phyloP scores from a whole-genome alignment of 2,888 invertebrate genomes.

The Oscheius sp. region DNA sequence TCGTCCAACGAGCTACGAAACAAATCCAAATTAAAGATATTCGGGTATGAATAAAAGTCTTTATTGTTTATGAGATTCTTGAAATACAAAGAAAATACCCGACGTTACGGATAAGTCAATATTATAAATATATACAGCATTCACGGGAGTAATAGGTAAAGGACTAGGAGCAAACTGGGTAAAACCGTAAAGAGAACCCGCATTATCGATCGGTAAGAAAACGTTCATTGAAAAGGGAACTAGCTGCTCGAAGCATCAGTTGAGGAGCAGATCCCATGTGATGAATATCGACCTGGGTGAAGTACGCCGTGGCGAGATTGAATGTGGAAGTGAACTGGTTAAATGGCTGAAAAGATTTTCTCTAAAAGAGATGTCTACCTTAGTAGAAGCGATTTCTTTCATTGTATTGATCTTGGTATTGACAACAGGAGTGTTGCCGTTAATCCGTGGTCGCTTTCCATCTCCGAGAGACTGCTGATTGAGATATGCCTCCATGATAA shows the following conservation, averaged over 20 bases:
- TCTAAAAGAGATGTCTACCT: constrained; percentile 24
- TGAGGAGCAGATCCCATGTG: constrained; percentile 42
- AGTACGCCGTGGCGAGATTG: constrained; percentile 49
- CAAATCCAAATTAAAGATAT: neutral
- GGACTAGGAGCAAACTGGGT: neutral
- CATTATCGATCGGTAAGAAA: constrained; percentile 37
- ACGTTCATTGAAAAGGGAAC: constrained; percentile 35
- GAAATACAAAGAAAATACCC: constrained; percentile 1
- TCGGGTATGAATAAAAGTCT: neutral
- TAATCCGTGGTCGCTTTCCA: constrained; percentile 41
- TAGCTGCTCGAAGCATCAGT: constrained; percentile 37
- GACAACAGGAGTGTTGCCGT: constrained; percentile 52
- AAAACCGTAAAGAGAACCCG: neutral
- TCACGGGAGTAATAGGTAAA: neutral
- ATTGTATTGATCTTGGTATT: constrained; percentile 58
- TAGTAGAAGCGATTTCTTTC: constrained; percentile 52
- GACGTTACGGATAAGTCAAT: neutral
- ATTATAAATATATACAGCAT: neutral
- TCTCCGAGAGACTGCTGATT: constrained; percentile 57
- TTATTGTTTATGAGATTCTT: neutral
- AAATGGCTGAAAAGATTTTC: constrained; percentile 35
- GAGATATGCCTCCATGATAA: constrained; percentile 56
- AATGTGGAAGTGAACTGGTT: constrained; percentile 42
- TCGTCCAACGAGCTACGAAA: constrained; percentile 18
- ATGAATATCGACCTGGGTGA: constrained; percentile 51